These are phyloP conservation scores for Pungitius pungitius DNA, from an alignment of 2,113 vertebrate species.

Conservation along the genomic window DNA sequence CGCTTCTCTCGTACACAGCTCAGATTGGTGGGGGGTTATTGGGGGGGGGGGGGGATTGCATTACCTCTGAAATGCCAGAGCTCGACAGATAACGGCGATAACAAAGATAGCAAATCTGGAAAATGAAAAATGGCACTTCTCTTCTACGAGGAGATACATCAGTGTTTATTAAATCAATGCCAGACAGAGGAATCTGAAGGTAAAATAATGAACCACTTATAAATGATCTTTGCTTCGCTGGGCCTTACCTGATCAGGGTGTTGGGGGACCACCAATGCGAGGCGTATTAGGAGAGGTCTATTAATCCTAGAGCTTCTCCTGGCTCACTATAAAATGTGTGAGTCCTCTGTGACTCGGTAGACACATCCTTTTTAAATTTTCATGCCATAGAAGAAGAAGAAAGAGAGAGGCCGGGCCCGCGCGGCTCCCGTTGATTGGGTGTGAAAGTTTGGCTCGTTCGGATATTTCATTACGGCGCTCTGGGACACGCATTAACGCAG, in stretches of 20 bases:
- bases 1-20: no score
- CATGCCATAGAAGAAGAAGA: conserved; percentile 55
- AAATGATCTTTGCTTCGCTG: conserved; percentile 89
- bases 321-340: conserved; percentile 79
- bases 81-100: conserved; percentile 76
- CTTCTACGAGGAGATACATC: conserved; percentile 83
- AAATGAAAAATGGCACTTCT: conserved; percentile 80
- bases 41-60: conserved; percentile 23
- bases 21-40: no score
- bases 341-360: conserved; percentile 81
- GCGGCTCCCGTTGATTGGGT: conserved; percentile 79
- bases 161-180: conserved; percentile 88
- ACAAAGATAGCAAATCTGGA: conserved; percentile 78
- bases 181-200: conserved; percentile 88
- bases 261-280: conserved; percentile 77
- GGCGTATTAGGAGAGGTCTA: conserved; percentile 81
- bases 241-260: conserved; percentile 81
- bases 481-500: conserved; percentile 66
- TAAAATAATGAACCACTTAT: conserved; percentile 95
- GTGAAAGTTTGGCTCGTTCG: conserved; percentile 77
- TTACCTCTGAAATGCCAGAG: conserved; percentile 73
- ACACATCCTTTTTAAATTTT: conserved; percentile 82
- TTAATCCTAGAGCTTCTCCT: conserved; percentile 82
- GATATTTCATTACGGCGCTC: conserved; percentile 77
- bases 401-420: conserved; percentile 19